Conservation (phyloP, 2,113 vertebrate species). For the Microcebus tavaratra region DNA sequence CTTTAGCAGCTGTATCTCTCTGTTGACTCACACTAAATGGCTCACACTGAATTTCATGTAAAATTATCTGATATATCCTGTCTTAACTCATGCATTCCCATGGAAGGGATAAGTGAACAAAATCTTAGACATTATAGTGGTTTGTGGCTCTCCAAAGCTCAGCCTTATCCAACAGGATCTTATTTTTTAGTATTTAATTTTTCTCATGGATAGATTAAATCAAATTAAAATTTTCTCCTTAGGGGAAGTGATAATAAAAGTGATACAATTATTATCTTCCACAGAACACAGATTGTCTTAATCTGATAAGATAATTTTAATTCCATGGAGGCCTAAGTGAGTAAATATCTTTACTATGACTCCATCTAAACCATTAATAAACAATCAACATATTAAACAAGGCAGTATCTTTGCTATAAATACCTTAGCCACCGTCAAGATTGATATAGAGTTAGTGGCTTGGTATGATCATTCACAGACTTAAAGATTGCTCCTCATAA, state of each 20-base stretch:
- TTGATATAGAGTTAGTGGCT: background rate
- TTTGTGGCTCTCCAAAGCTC: background rate
- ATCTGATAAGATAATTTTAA: background rate
- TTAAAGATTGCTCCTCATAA: background rate
- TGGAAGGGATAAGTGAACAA: background rate
- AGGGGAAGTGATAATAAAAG: background rate
- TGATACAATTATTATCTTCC: background rate
- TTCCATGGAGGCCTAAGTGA: background rate
- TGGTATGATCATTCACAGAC: background rate
- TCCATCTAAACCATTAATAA: background rate
- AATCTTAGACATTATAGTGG: background rate
- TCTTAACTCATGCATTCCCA: background rate
- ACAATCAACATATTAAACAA: conserved; percentile 4
- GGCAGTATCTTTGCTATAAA: background rate
- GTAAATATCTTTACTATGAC: background rate
- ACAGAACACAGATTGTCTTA: background rate
- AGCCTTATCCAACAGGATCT: background rate
- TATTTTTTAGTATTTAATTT: conserved; percentile 34
- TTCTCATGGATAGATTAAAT: conserved; percentile 35
- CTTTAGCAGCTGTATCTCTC: background rate
- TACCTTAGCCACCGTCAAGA: background rate
- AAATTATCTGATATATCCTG: background rate
- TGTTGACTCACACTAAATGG: background rate
- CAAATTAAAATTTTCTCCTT: conserved; percentile 42
- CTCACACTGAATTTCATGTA: background rate